Evolutionary conservation across 1,140 invertebrate genomes (phyloP).

Genomic region (Drosophila lowei): DNA sequence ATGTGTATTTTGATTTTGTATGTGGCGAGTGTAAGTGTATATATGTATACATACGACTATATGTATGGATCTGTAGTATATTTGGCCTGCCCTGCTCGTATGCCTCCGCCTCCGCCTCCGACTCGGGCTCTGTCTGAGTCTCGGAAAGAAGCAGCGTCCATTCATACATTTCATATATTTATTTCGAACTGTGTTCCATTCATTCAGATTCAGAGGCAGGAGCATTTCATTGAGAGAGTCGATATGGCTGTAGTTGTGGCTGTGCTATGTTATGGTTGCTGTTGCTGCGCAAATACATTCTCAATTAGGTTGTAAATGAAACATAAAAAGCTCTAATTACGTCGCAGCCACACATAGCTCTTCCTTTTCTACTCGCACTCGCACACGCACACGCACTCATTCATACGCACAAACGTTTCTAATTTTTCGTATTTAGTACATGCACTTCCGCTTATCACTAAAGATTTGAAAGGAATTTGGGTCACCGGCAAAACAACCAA

Average conservation of each 20-base stretch:
- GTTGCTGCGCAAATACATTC: constrained; percentile 73
- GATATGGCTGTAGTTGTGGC: not conserved
- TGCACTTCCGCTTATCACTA: constrained; percentile 72
- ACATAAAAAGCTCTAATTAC: constrained; percentile 71
- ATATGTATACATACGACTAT: constrained; percentile 14
- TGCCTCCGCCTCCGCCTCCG: not conserved
- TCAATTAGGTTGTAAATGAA: constrained; percentile 75
- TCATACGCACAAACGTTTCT: constrained; percentile 33
- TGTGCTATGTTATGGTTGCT: not conserved
- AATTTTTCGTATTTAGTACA: constrained; percentile 64
- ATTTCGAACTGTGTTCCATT: constrained; percentile 25
- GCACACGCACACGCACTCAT: constrained; percentile 16
- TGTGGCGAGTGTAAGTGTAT: constrained; percentile 30
- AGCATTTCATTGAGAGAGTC: constrained; percentile 33
- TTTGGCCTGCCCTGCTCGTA: constrained; percentile 31
- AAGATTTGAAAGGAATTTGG: constrained; percentile 65
- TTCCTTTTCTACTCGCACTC: constrained; percentile 12
- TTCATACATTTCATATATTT: constrained; percentile 58
- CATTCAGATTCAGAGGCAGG: constrained; percentile 52
- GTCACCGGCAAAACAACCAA: constrained; percentile 34
- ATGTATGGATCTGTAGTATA: constrained; percentile 32
- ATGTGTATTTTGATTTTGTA: constrained; percentile 47
- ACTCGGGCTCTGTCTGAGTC: constrained; percentile 5
- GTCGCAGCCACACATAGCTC: constrained; percentile 50
- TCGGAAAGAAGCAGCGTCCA: constrained; percentile 1